Percentiles rank a stretch among this genome's conserved stretches.
phyloP scores from a whole-genome alignment of 2,888 invertebrate species.

The Congeria kusceri region DNA sequence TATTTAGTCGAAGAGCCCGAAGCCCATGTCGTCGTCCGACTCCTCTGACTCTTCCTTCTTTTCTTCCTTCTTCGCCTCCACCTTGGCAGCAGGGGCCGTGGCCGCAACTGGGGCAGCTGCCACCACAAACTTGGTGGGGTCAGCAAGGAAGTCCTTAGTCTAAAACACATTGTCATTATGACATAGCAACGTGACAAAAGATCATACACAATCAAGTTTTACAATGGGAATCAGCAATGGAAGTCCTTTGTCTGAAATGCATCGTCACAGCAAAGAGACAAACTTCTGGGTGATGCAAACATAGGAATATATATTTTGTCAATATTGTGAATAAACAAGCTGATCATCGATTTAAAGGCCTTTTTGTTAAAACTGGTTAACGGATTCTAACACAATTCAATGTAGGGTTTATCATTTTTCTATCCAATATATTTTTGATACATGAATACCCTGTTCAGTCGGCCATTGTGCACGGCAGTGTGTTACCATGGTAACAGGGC shows the following conservation, averaged over 20 bases:
- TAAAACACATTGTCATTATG: conserved; percentile 64
- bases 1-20: conserved; percentile 87
- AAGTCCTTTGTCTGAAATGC: conserved; percentile 74
- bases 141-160: conserved; percentile 88
- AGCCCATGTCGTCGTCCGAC: conserved; percentile 87
- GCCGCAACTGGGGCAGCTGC: conserved; percentile 89
- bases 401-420: too few relatives aligned
- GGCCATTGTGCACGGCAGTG: conserved; percentile 16
- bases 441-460: conserved; percentile 35
- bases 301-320: too few relatives aligned
- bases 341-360: too few relatives aligned
- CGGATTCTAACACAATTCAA: too few relatives aligned
- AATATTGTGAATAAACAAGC: too few relatives aligned
- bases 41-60: conserved; percentile 81
- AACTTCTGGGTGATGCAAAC: too few relatives aligned
- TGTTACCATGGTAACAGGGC: conserved; percentile 63
- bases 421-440: too few relatives aligned
- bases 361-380: too few relatives aligned
- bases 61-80: conserved; percentile 91
- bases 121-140: conserved; percentile 97
- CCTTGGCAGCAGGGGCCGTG: conserved; percentile 88
- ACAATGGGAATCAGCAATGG: too few relatives aligned
- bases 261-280: too few relatives aligned
- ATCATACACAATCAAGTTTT: too few relatives aligned
- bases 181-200: background rate